phyloP scores from a whole-genome alignment of 2,113 vertebrate genomes.

The Pachypanchax playfairii region DNA sequence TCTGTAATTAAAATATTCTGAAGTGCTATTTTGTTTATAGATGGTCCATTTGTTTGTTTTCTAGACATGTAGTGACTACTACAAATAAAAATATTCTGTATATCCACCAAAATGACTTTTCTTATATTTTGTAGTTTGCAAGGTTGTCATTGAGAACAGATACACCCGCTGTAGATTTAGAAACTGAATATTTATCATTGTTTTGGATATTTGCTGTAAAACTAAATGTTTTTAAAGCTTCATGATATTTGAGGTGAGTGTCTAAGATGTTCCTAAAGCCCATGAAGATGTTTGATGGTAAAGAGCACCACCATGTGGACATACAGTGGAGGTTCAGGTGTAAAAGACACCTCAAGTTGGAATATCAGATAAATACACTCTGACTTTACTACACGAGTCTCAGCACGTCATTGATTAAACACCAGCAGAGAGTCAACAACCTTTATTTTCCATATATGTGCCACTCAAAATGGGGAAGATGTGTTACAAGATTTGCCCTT shows the following conservation, averaged over 20 bases:
- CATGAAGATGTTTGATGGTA: neutral
- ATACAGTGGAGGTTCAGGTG: neutral
- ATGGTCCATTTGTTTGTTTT: constrained; percentile 2
- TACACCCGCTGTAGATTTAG: no score
- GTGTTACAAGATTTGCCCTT: constrained; percentile 77
- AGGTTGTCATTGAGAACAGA: no score
- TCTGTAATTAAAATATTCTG: constrained; percentile 13
- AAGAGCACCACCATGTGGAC: constrained; percentile 56
- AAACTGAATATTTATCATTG: no score
- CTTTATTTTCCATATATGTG: constrained; percentile 85
- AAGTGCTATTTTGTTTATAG: constrained; percentile 12
- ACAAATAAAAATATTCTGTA: constrained; percentile 58
- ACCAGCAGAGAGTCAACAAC: constrained; percentile 77
- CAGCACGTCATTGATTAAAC: constrained; percentile 31
- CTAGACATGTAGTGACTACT: constrained; percentile 27
- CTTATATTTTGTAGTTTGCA: neutral
- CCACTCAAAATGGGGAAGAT: constrained; percentile 78
- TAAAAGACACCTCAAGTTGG: neutral
- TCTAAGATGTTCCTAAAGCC: no score
- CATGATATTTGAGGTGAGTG: no score
- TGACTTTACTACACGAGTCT: neutral
- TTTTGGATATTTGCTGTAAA: no score
- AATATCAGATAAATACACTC: neutral
- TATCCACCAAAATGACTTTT: constrained; percentile 9
- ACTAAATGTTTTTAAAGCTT: no score